phyloP scores from a whole-genome alignment of 2,888 invertebrate species.

The Parnassius apollo region DNA sequence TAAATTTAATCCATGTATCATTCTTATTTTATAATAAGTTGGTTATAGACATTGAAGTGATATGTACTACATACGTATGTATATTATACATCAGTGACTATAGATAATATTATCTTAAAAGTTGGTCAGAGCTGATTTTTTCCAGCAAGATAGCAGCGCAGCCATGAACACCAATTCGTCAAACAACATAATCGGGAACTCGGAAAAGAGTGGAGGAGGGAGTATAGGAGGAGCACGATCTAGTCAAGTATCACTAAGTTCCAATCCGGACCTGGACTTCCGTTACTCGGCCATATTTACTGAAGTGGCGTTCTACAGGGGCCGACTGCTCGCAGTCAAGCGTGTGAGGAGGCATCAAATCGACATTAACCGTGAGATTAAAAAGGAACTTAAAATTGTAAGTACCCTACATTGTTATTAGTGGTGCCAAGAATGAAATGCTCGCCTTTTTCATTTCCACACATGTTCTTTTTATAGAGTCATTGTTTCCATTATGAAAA shows the following conservation, averaged over 20 bases:
- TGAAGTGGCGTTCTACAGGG: conserved; percentile 93
- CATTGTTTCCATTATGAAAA: too few species aligned
- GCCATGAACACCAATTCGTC: conserved; percentile 92
- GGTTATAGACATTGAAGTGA: too few species aligned
- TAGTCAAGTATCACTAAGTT: conserved; percentile 94
- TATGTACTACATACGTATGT: too few species aligned
- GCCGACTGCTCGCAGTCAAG: conserved; percentile 92
- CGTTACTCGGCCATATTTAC: conserved; percentile 95
- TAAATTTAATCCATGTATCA: too few species aligned
- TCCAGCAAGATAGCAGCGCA: conserved; percentile 79
- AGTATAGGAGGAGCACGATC: conserved; percentile 82
- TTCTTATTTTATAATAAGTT: too few species aligned
- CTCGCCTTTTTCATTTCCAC: too few species aligned
- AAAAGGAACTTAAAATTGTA: conserved; percentile 95
- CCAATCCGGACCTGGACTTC: conserved; percentile 95
- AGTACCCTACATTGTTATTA: conserved; percentile 44
- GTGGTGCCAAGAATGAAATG: background rate
- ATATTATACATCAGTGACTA: too few species aligned
- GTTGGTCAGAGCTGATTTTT: conserved; percentile 77
- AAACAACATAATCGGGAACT: conserved; percentile 82
- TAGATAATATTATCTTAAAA: conserved; percentile 28
- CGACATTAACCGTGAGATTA: conserved; percentile 94
- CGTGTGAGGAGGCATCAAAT: conserved; percentile 91
- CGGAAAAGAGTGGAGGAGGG: conserved; percentile 55
- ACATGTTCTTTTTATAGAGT: too few species aligned